Conservation (phyloP, 2,797 vertebrate genomes). For the Neosilurus mollespiculum region DNA sequence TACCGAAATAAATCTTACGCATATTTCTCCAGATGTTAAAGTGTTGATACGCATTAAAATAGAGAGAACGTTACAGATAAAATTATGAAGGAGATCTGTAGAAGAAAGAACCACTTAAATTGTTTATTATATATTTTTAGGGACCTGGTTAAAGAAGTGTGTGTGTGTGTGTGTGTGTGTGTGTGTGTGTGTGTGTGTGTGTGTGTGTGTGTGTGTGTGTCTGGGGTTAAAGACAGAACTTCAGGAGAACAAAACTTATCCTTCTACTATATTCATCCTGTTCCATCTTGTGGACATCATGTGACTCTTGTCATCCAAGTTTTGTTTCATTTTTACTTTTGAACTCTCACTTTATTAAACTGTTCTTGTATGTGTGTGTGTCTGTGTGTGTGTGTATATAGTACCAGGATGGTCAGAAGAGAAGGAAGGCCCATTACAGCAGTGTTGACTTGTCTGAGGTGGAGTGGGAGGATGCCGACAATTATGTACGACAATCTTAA, state of each 20-base stretch:
- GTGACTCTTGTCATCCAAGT: slow-evolving; percentile 34
- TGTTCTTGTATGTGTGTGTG: slow-evolving; percentile 10
- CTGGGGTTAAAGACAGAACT: slow-evolving; percentile 4
- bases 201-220: too few relatives aligned
- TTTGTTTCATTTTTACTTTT: not conserved
- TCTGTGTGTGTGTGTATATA: slow-evolving; percentile 66
- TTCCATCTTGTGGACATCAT: slow-evolving; percentile 46
- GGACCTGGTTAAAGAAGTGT: not conserved
- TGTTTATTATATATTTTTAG: not conserved
- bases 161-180: not conserved
- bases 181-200: not conserved
- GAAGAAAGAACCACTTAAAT: not conserved
- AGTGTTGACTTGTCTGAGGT: slow-evolving; percentile 98
- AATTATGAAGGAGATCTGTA: not conserved
- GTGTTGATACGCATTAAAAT: not conserved
- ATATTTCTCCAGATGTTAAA: too few relatives aligned
- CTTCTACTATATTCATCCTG: slow-evolving; percentile 30
- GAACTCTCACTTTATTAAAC: not conserved
- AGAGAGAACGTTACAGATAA: not conserved
- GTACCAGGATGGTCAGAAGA: slow-evolving; percentile 93
- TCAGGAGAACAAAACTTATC: slow-evolving; percentile 6
- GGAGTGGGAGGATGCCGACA: slow-evolving; percentile 96
- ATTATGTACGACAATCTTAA: slow-evolving; percentile 78
- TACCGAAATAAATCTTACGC: too few relatives aligned
- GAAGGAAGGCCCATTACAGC: slow-evolving; percentile 95